Evolutionary conservation across 2,113 vertebrate species (phyloP).

Genomic region (Myiozetetes cayanensis): DNA sequence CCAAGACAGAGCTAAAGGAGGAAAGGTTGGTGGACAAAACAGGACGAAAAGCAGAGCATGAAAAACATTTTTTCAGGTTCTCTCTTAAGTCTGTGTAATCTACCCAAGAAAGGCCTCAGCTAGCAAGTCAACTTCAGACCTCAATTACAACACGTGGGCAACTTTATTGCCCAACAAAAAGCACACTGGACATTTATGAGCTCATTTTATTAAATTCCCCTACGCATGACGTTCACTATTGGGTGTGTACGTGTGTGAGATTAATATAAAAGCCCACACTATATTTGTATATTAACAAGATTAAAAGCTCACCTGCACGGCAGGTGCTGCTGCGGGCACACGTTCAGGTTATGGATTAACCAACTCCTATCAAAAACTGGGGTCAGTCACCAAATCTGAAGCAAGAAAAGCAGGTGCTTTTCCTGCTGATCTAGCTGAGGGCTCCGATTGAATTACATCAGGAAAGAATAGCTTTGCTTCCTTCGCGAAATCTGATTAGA

Average conservation of each 20-base stretch:
- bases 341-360: conserved; percentile 64
- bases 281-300: neutral
- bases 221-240: neutral
- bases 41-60: neutral
- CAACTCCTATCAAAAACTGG: conserved; percentile 1
- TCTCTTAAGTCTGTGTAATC: neutral
- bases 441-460: conserved; percentile 51
- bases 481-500: conserved; percentile 60
- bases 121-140: conserved; percentile 11
- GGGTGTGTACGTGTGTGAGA: neutral
- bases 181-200: neutral
- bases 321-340: conserved; percentile 62
- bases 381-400: conserved; percentile 1
- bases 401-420: conserved; percentile 56
- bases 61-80: neutral
- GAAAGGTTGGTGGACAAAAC: neutral
- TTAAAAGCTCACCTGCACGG: conserved; percentile 53
- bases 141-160: neutral
- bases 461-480: conserved; percentile 51
- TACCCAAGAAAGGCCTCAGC: neutral
- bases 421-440: neutral
- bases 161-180: conserved; percentile 34
- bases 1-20: neutral
- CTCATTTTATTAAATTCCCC: conserved; percentile 17
- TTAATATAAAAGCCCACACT: neutral